These are phyloP conservation scores for Akabosia matsudoensis DNA, from an alignment of 1,140 invertebrate species.

Conservation along the genomic window DNA sequence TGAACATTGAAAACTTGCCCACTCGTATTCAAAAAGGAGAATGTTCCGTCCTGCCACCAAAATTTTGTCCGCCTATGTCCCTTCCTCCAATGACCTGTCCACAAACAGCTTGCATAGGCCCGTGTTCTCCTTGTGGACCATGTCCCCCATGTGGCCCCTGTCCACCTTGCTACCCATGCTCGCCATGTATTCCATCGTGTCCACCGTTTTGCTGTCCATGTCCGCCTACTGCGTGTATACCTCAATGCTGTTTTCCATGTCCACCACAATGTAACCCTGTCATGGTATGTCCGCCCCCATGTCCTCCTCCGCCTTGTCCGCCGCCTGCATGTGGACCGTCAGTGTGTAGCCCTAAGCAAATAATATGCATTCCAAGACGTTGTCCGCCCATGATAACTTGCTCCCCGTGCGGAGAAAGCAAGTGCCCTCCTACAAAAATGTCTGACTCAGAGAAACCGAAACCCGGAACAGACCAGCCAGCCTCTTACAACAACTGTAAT, in stretches of 20 bases:
- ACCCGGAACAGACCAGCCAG: constrained; percentile 15
- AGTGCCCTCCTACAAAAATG: background rate
- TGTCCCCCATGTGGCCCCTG: background rate
- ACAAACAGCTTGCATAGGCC: background rate
- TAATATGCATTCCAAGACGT: background rate
- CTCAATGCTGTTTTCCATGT: background rate
- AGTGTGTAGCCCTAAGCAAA: background rate
- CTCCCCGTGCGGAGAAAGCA: background rate
- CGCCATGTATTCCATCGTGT: background rate
- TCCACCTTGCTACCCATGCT: background rate
- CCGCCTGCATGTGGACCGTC: constrained; percentile 16
- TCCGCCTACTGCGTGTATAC: background rate
- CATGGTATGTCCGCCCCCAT: too few relatives aligned
- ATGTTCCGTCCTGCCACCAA: constrained; percentile 16
- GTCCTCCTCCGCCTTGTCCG: constrained; percentile 2
- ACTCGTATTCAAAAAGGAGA: constrained; percentile 9
- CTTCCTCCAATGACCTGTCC: background rate
- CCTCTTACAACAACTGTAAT: constrained; percentile 36
- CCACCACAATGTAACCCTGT: too few relatives aligned
- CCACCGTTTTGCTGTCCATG: background rate
- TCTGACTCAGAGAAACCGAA: background rate
- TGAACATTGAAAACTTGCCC: constrained; percentile 32
- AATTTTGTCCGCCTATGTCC: constrained; percentile 2
- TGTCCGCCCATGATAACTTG: background rate
- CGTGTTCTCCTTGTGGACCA: background rate